Base-by-base conservation (phyloP, 2,113 vertebrate genomes). In the Dipodomys ordii region DNA sequence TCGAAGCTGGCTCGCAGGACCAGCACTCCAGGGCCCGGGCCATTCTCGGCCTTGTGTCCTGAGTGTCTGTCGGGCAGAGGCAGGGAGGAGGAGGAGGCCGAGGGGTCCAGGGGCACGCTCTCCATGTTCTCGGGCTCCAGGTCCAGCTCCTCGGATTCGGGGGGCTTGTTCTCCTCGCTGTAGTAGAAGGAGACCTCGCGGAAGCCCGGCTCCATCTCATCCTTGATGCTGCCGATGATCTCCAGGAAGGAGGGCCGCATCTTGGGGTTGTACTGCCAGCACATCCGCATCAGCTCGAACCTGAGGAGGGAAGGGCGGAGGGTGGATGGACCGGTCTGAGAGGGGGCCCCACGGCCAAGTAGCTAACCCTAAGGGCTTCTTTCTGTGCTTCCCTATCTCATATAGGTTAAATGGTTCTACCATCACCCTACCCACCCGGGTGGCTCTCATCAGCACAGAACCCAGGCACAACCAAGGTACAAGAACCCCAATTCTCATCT, bases 181-280 rank as follows among this genome's bases (percentile, higher is more conserved):
- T 99, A 99, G 99, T 99, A 99, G 98, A 99, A 99, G 97, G 99
- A 99, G 86, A 99, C 98, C 97, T 99, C 99, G 92, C 97, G 98
- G 97, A 99, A 99, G 2, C 98, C 98, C 0, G 99, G 98, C 65
- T 99, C 99, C 98, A 99, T 97, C 92, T 99, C 99, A 0, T 99
- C 99, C 88, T 99, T 99, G 96, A 99, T 99, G 98, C 99, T 99
- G 96, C 98, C 98, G 77, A 99, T 99, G 92, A 99, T 99, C 97
- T 99, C 99, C 98, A 99, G 98, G 98, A 99, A 99, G 92, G 99
- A 98, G 2, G 99, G 99, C 25, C 99, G 98, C 99, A 99, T 99
- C 96, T 99, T 99, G 0, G 99, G 99, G 90, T 99, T 99, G 97
- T 99, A 99, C 98, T 99, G 99, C 99, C 99, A 99, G 98, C 99